These are phyloP conservation scores for Coelogynopora nodosa DNA, from an alignment of 2,888 invertebrate genomes.

Conservation along the genomic window DNA sequence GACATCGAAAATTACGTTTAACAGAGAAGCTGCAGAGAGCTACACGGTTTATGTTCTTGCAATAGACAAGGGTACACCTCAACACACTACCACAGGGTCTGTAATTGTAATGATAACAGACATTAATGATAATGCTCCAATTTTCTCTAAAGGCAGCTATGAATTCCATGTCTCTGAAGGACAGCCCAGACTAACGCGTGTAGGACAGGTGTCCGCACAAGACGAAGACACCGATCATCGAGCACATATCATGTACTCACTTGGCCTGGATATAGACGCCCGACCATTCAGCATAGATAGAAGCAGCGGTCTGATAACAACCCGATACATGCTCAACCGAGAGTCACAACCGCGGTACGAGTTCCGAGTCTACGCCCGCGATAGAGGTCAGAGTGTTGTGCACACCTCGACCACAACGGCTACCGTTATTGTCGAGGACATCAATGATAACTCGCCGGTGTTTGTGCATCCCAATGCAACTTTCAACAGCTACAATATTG, in stretches of 20 bases:
- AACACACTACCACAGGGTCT: slow-evolving; percentile 24
- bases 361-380: slow-evolving; percentile 15
- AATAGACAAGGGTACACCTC: not conserved
- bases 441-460: slow-evolving; percentile 37
- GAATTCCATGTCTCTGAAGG: slow-evolving; percentile 29
- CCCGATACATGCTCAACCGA: not conserved
- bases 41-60: slow-evolving; percentile 38
- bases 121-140: slow-evolving; percentile 35
- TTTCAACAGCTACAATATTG: slow-evolving; percentile 7
- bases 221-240: slow-evolving; percentile 34
- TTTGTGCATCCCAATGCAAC: slow-evolving; percentile 41
- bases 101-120: slow-evolving; percentile 30
- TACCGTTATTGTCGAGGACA: slow-evolving; percentile 27
- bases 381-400: not conserved
- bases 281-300: slow-evolving; percentile 21
- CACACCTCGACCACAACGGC: slow-evolving; percentile 21
- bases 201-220: slow-evolving; percentile 9
- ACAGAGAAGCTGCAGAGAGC: slow-evolving; percentile 6
- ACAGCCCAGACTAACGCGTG: not conserved
- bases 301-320: slow-evolving; percentile 11
- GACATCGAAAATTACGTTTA: slow-evolving; percentile 10
- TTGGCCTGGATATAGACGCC: not conserved
- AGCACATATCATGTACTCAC: not conserved
- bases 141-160: slow-evolving; percentile 25
- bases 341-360: not conserved